A percentile compares a stretch with the other conserved stretches of the same genome.
phyloP scores from a whole-genome alignment of 2,797 vertebrate genomes.

The Hemitrygon akajei region DNA sequence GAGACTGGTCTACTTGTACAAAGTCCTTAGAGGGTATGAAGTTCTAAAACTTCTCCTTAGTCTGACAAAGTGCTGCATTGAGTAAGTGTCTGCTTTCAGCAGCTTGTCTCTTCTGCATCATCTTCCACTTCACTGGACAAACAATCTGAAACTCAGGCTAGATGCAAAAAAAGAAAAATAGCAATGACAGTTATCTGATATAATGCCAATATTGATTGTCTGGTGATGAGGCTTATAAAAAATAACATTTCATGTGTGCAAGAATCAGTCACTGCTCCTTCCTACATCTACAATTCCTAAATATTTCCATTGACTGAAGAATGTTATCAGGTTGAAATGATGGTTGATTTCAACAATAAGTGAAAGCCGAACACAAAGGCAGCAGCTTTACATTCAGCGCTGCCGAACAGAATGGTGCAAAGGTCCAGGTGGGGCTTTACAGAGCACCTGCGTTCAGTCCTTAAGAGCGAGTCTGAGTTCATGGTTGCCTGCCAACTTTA shows the following conservation, averaged over 20 bases:
- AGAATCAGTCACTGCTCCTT: background rate
- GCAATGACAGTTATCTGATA: background rate
- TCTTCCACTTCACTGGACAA: background rate
- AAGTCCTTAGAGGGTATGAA: background rate
- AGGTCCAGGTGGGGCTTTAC: background rate
- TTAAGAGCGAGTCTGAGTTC: too few species aligned
- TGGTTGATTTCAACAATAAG: background rate
- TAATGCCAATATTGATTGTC: background rate
- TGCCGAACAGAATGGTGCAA: background rate
- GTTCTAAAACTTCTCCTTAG: conserved; percentile 1
- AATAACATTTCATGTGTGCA: background rate
- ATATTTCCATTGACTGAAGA: background rate
- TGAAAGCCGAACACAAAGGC: background rate
- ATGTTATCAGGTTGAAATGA: background rate
- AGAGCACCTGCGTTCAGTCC: too few species aligned
- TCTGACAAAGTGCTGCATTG: background rate
- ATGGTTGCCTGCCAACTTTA: too few species aligned
- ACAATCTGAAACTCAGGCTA: background rate
- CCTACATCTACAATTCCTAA: background rate
- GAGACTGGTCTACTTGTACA: background rate
- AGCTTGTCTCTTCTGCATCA: background rate
- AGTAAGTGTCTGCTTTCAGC: too few species aligned
- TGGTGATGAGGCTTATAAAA: background rate
- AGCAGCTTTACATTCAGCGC: background rate
- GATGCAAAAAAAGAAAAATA: background rate